These are phyloP conservation scores for Plecotus auritus DNA, from an alignment of 2,113 vertebrate species.

Conservation along the genomic window DNA sequence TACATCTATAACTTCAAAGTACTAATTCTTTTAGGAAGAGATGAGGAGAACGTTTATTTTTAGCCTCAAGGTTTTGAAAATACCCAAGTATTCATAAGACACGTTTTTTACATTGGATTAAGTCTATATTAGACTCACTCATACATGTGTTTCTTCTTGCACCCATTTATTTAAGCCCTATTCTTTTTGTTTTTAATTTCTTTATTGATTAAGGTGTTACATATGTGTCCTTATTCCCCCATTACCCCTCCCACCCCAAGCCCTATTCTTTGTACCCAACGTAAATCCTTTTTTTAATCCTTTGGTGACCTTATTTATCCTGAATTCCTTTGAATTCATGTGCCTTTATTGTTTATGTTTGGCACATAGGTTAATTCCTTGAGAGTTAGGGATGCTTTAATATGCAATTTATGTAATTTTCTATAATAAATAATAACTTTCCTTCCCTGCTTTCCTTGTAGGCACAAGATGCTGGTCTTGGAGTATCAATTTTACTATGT, in stretches of 20 bases:
- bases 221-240: too few species aligned
- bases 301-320: conserved; percentile 15
- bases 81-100: neutral
- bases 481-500: conserved; percentile 91
- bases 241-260: neutral
- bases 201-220: too few species aligned
- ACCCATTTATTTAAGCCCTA: neutral
- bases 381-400: neutral
- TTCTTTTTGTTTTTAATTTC: neutral
- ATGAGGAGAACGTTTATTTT: neutral
- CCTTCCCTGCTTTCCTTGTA: conserved; percentile 50
- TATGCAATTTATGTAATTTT: neutral
- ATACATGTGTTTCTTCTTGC: neutral
- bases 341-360: neutral
- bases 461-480: conserved; percentile 90
- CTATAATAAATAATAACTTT: neutral
- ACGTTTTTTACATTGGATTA: neutral
- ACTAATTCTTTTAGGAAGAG: neutral
- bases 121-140: neutral
- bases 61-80: neutral
- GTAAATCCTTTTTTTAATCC: neutral
- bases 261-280: neutral
- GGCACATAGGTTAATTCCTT: neutral
- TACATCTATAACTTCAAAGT: neutral
- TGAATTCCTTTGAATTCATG: conserved; percentile 16